phyloP scores from a whole-genome alignment of 2,797 vertebrate genomes.

The Apodemus agrarius region DNA sequence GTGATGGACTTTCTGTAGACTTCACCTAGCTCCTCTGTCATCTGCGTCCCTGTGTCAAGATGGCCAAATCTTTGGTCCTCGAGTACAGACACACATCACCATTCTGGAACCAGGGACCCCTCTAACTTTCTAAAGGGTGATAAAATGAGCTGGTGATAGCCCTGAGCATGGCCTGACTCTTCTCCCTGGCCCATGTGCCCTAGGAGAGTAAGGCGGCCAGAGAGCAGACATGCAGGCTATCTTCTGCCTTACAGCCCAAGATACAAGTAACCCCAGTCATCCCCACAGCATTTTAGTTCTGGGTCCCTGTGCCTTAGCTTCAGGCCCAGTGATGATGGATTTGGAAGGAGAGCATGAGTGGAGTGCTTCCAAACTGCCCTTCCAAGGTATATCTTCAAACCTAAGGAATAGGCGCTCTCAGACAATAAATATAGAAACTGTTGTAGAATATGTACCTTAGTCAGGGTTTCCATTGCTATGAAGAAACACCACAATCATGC shows the following conservation, averaged over 20 bases:
- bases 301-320: background rate
- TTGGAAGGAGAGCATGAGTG: background rate
- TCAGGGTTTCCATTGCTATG: background rate
- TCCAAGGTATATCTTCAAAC: background rate
- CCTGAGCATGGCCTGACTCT: background rate
- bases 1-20: background rate
- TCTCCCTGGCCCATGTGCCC: background rate
- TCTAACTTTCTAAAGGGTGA: background rate
- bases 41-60: background rate
- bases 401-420: background rate
- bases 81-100: background rate
- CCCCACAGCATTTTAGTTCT: background rate
- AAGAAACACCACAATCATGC: background rate
- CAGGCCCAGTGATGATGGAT: background rate
- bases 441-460: background rate
- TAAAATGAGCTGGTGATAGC: background rate
- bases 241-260: background rate
- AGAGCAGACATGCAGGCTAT: background rate
- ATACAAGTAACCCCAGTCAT: background rate
- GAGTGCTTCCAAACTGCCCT: background rate
- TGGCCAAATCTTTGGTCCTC: accelerated
- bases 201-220: background rate
- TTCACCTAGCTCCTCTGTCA: background rate
- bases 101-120: background rate
- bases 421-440: background rate